Evolutionary conservation across 2,797 vertebrate genomes (phyloP), one percentile per base, ranked within the genome.

Genomic region (Scleropages formosus): DNA sequence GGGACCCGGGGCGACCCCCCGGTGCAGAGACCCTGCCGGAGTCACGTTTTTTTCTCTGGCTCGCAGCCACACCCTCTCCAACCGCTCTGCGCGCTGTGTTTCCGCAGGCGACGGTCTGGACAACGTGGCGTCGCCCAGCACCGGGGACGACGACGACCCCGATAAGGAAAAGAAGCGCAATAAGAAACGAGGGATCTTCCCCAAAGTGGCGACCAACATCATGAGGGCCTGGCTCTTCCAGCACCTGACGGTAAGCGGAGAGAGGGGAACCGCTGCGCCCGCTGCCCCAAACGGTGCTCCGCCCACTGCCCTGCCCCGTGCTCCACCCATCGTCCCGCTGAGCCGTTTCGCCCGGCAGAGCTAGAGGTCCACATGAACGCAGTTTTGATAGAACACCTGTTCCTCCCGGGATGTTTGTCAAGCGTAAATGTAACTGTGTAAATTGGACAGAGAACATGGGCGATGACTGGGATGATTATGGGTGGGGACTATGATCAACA

Each of bases 221-320:
- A 98, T 98, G 97, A 95, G 97, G 90, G 97, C 97, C 82, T 99
- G 97, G 97, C 96, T 99, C 89, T 99, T 99, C 93, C 97, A 99
- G 94, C 97, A 98, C 92, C 95, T 99, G 92, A 99, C 97, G 87
- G 97, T 99, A 92, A 97, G 96, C 95, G 85, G 85, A 91, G 77
- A 88, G 85, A 39, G 31, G 31, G 39, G 31, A 39, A n/a, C n/a
- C 67, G 59, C 70, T 59, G n/a, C n/a, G n/a, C n/a, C n/a, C n/a
- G n/a, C 61, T 63, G 4, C 75, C 78, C 78, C 75, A n/a, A n/a
- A n/a, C n/a, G n/a, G 47, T 76, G 31, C 10, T n/a, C 51, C 18
- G 26, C 11, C n/a, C 18, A 39, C n/a, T n/a, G n/a, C 70, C 59
- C 61, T 63, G 4, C 75, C 78, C 78, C 75, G 47, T 76, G 31